Evolutionary conservation across 2,113 vertebrate genomes (phyloP), one percentile per base, ranked within the genome.

Genomic region (Cyphotilapia sp.): DNA sequence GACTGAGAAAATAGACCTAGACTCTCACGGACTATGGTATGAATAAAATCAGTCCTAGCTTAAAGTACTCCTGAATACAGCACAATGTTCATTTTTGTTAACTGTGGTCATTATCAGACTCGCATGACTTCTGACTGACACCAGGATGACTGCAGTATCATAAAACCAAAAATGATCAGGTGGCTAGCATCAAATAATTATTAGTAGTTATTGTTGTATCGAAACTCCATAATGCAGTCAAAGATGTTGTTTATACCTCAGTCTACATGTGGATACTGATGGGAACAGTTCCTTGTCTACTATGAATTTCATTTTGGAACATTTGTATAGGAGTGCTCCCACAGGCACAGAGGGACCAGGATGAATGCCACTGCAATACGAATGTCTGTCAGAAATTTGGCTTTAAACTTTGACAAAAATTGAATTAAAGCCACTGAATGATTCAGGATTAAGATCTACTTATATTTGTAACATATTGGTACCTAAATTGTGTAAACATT

Each of bases 291-390:
- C 27, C 13, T 16, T 59, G 13, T 29, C 56, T 57, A 57, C 54
- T 57, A 12, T 57, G 54, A 14, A 57, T 57, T 57, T 27, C 12
- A 59, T 59, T 59, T 59, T 59, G 8, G 24, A 31, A 17, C 8
- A 59, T 31, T 61, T 33, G 0, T 33, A 16, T 27, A 14, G 4
- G 56, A 59, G 56, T 17, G 27, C 5, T 59, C 56, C 4, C 3
- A 0, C 54, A 59, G 56, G 0, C 56, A 59, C 56, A 17, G 59
- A 45, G 10, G 31, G 10, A 1, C 9, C 61, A 2, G 61, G 31
- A 38, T 35, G 17, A 66, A 35, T 9, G 61, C 0, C 6, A 4
- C 61, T n/a, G 61, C 16, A 19, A 12, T 35, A 35, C 6, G 0
- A 35, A 35, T 19, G 9, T 66, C 17, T n/a, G 17, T 38, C 31